Base-by-base conservation (phyloP, 1,140 invertebrate genomes). In the Bombus huntii region DNA sequence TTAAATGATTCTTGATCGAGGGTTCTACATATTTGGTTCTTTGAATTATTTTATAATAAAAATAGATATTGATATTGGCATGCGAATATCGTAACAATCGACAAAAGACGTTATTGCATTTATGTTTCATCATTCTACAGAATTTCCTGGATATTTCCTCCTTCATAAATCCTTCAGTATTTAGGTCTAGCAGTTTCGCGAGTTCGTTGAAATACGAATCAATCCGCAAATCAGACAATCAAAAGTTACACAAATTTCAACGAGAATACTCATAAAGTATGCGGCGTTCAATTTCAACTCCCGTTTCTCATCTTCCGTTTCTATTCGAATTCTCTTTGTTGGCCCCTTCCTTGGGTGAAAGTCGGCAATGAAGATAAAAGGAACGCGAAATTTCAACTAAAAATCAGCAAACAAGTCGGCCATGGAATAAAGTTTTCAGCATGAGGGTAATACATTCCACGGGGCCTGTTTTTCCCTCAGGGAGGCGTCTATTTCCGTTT, bases 401-500 rank as follows among this genome's bases (percentile, higher is more conserved):
- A 83, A 75, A 83, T 62, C 85, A 68, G 71, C 65, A 57, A 71
- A 76, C 47, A 66, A 47, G 31, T 28, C 34, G 25, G 39, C 53
- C 31, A 12, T 42, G 83, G 39, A 59, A 78, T 53, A 66, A 89
- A 81, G 59, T 71, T 81, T 66, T 74, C 75, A 34, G 18, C 31
- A n/a, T 4, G 73, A 59, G 59, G 82, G 68, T 66, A 75, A 68
- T 85, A 78, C 78, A 74, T 74, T 68, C 72, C 42, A 15, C 34
- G 31, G 37, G 70, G 13, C 42, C 39, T 66, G 39, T 83, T 73
- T 42, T 73, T 18, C 34, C 65, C 75, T 44, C 10, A 12, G 59
- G 79, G 75, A 73, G 34, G 39, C 74, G 78, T 74, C 68, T 71
- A 70, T 87, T 90, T 82, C 79, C 82, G 79, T 90, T 90, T 87